Conservation (phyloP, 2,113 vertebrate species). For the Sminthopsis crassicaudata region DNA sequence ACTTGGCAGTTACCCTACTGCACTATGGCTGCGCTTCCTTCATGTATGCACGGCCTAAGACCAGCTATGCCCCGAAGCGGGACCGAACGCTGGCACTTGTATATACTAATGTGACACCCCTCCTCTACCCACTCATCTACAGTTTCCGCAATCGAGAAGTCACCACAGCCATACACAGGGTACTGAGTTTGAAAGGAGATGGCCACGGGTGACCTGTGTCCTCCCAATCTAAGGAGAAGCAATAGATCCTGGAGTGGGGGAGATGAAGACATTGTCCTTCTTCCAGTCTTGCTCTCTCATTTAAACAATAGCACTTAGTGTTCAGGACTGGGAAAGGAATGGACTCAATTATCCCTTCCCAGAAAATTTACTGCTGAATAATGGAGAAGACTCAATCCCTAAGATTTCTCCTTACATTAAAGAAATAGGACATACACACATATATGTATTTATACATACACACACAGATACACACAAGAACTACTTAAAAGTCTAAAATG, state of each 20-base stretch:
- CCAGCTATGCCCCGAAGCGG: slow-evolving; percentile 69
- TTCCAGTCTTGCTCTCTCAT: not conserved
- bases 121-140: slow-evolving; percentile 81
- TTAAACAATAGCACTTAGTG: not conserved
- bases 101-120: slow-evolving; percentile 81
- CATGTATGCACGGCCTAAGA: slow-evolving; percentile 78
- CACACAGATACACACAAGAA: not conserved
- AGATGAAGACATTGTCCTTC: not conserved
- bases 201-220: not conserved
- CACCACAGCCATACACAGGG: slow-evolving; percentile 53
- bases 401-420: not conserved
- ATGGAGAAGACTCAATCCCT: not conserved
- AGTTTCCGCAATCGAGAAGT: slow-evolving; percentile 77
- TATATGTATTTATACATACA: not conserved
- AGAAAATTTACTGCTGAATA: too few relatives aligned
- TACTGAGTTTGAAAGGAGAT: slow-evolving; percentile 17
- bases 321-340: not conserved
- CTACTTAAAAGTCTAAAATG: not conserved
- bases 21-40: slow-evolving; percentile 81
- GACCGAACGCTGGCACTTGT: slow-evolving; percentile 81
- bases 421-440: not conserved
- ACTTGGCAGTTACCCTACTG: slow-evolving; percentile 77
- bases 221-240: not conserved
- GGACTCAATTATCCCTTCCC: not conserved
- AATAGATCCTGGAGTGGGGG: not conserved